A percentile compares a stretch with the other conserved stretches of the same genome.
phyloP scores from a whole-genome alignment of 2,888 invertebrate genomes.

The Gymnoscelis rufifasciata region DNA sequence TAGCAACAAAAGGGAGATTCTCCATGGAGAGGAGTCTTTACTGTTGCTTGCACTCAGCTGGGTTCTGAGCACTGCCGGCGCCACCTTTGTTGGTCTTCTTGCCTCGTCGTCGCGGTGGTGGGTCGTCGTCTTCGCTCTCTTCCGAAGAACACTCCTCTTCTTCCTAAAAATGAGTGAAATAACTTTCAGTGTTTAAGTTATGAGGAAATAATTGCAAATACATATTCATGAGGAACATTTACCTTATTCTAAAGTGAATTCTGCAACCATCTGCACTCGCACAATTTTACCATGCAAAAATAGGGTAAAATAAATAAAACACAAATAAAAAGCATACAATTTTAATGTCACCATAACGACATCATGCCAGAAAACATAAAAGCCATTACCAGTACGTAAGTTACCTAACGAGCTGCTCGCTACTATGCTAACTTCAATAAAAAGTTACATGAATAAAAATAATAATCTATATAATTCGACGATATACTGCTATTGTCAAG shows the following conservation, averaged over 20 bases:
- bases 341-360: slow-evolving; percentile 73
- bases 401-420: slow-evolving; percentile 55
- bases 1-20: slow-evolving; percentile 13
- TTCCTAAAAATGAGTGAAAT: slow-evolving; percentile 45
- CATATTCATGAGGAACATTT: slow-evolving; percentile 36
- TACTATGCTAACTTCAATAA: slow-evolving; percentile 68
- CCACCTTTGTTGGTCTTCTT: slow-evolving; percentile 46
- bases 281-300: slow-evolving; percentile 61
- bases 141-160: slow-evolving; percentile 78
- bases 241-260: slow-evolving; percentile 52
- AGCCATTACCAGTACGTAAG: slow-evolving; percentile 60
- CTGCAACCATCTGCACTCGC: slow-evolving; percentile 70
- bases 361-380: slow-evolving; percentile 70
- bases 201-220: slow-evolving; percentile 7
- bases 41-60: slow-evolving; percentile 86
- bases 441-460: slow-evolving; percentile 65
- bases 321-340: slow-evolving; percentile 73
- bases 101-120: slow-evolving; percentile 59
- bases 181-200: slow-evolving; percentile 14
- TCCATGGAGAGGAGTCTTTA: slow-evolving; percentile 52
- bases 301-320: slow-evolving; percentile 62
- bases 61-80: slow-evolving; percentile 50
- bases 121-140: slow-evolving; percentile 80
- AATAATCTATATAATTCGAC: slow-evolving; percentile 50
- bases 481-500: slow-evolving; percentile 52